Conservation (phyloP, 2,797 vertebrate species). For the Silurus lanzhouensis region DNA sequence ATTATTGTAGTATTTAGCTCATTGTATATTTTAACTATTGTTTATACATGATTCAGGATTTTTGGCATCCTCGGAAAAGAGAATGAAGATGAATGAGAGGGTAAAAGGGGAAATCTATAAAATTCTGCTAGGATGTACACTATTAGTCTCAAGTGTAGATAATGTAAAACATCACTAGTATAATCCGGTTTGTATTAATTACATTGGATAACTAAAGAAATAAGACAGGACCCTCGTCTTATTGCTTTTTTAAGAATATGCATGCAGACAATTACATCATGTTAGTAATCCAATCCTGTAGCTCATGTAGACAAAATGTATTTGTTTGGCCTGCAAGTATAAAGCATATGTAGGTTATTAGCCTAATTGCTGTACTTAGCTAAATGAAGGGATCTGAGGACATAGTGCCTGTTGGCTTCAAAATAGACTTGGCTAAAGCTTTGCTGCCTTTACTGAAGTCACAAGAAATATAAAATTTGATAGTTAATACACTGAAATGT, state of each 20-base stretch:
- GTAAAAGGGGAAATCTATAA: background rate
- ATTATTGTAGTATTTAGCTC: background rate
- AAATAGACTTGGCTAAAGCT: background rate
- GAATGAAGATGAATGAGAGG: background rate
- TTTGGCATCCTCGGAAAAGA: background rate
- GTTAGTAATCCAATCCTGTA: background rate
- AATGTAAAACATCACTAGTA: background rate
- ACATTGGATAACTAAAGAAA: background rate
- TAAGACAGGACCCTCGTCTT: too few species aligned
- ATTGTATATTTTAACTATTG: background rate
- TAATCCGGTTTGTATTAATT: too few species aligned
- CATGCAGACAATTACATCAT: constrained; percentile 7
- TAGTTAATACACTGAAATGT: background rate
- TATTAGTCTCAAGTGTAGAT: too few species aligned
- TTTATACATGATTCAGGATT: background rate
- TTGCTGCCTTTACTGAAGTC: background rate
- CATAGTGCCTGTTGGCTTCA: constrained; percentile 15
- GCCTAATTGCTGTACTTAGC: constrained; percentile 50
- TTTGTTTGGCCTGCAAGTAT: background rate
- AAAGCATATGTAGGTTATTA: constrained; percentile 44
- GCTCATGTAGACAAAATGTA: background rate
- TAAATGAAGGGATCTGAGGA: constrained; percentile 44
- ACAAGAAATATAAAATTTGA: background rate
- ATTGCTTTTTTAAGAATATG: constrained; percentile 12
- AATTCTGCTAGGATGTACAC: background rate